Evolutionary conservation across 2,888 invertebrate genomes (phyloP), one percentile per base, ranked within the genome.

Genomic region (Chrysomela aeneicollis): DNA sequence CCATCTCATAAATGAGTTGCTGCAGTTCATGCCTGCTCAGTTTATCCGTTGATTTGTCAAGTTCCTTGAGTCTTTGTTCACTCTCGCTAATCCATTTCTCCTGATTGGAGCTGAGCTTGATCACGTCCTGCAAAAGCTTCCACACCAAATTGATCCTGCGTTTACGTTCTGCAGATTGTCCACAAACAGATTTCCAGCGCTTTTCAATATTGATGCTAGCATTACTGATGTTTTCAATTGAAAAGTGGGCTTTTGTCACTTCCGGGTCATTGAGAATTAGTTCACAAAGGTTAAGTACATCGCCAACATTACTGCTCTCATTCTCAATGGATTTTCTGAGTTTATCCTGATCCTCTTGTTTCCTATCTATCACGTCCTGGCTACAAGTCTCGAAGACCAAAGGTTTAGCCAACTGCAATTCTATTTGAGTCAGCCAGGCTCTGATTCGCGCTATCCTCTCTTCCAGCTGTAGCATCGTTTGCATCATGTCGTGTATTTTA

Each of bases 131-230:
- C 12, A 90, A 77, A 5, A 88, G 75, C 65, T 86, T 86, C 88
- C 90, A 90, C 0, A 86, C 84, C 47, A 83, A 81, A 1, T 87
- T 79, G 63, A 93, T 90, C 63, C 88, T 88, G 0, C 88, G 86
- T 79, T 91, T 92, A 1, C 91, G 85, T 61, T 90, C 90, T 5
- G 90, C 88, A 0, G 92, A 92, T 77, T 88, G 86, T 1, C 88
- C 87, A 76, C 93, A 93, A 1, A 93, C 89, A 49, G 87, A 86
- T 74, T 90, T 92, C 94, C 94, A 94, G 68, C 93, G 87, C 77
- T 88, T 89, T 74, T 93, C 93, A 10, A 94, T 84, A 63, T 89
- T 89, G 58, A 91, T 88, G 57, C 90, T 87, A 0, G 91, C 89
- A 0, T 84, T 84, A 26, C 87, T 88, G 10, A 93, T 84, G 58